These are phyloP conservation scores for Teleogryllus occipitalis DNA, from an alignment of 1,140 invertebrate species.

Conservation along the genomic window DNA sequence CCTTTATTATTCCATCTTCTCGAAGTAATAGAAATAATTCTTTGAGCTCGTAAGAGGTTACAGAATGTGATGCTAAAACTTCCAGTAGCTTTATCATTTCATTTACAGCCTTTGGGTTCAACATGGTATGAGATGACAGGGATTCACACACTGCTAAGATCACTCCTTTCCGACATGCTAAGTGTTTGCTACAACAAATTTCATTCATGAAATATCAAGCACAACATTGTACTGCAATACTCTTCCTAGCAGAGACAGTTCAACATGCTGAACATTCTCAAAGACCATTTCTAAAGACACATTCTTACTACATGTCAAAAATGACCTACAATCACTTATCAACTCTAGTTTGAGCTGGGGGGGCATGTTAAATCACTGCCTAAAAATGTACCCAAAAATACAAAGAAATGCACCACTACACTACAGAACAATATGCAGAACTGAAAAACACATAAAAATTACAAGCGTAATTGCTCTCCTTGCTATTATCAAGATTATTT, in stretches of 20 bases:
- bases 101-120: constrained; percentile 34
- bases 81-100: constrained; percentile 49
- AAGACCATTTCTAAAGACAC: too few relatives aligned
- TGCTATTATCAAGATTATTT: too few relatives aligned
- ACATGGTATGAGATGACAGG: constrained; percentile 30
- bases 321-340: too few relatives aligned
- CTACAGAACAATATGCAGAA: too few relatives aligned
- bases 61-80: constrained; percentile 46
- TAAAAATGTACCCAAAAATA: too few relatives aligned
- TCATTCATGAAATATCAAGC: background rate
- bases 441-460: too few relatives aligned
- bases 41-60: constrained; percentile 48
- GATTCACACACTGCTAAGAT: constrained; percentile 37
- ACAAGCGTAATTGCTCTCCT: too few relatives aligned
- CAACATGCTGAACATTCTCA: background rate
- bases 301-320: too few relatives aligned
- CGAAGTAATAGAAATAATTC: constrained; percentile 40
- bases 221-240: background rate
- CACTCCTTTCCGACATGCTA: constrained; percentile 32
- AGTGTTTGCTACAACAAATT: constrained; percentile 33
- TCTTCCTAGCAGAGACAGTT: background rate
- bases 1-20: constrained; percentile 32
- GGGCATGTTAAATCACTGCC: too few relatives aligned
- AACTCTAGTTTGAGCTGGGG: too few relatives aligned
- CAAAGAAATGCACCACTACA: too few relatives aligned